phyloP scores from a whole-genome alignment of 1,140 invertebrate genomes.

The Vanessa tameamea region DNA sequence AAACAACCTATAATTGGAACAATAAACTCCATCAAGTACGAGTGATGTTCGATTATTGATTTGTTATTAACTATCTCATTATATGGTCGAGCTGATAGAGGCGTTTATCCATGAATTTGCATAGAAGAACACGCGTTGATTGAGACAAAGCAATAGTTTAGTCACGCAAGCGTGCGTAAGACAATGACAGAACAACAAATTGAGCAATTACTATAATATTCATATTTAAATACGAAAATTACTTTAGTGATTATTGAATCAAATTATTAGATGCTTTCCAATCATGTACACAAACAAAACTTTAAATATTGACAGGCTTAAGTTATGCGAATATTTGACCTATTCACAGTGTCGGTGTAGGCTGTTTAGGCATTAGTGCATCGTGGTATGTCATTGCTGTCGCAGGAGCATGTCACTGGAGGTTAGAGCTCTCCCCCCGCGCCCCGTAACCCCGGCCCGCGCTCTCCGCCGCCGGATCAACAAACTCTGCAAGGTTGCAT shows the following conservation, averaged over 20 bases:
- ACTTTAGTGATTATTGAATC: neutral
- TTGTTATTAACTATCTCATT: constrained; percentile 70
- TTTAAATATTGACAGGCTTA: neutral
- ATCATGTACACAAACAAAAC: neutral
- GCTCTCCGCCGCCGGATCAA: constrained; percentile 57
- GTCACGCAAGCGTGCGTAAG: neutral
- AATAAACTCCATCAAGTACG: constrained; percentile 76
- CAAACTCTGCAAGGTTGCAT: constrained; percentile 78
- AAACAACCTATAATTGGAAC: constrained; percentile 73
- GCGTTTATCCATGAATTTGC: constrained; percentile 53
- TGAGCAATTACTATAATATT: neutral
- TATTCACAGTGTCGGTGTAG: constrained; percentile 12
- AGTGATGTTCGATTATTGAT: constrained; percentile 62
- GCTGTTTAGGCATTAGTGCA: constrained; percentile 23
- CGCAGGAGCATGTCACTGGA: constrained; percentile 64
- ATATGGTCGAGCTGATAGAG: constrained; percentile 51
- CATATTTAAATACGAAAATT: neutral
- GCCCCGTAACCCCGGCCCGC: constrained; percentile 38
- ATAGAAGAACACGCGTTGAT: constrained; percentile 37
- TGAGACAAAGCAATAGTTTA: constrained; percentile 10
- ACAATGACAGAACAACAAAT: constrained; percentile 1
- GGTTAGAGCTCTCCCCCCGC: constrained; percentile 50
- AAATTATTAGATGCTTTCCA: neutral
- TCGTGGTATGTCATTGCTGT: constrained; percentile 38
- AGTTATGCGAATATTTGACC: constrained; percentile 23